Evolutionary conservation across 1,140 invertebrate genomes (phyloP).

Genomic region (Danaus melanippus): DNA sequence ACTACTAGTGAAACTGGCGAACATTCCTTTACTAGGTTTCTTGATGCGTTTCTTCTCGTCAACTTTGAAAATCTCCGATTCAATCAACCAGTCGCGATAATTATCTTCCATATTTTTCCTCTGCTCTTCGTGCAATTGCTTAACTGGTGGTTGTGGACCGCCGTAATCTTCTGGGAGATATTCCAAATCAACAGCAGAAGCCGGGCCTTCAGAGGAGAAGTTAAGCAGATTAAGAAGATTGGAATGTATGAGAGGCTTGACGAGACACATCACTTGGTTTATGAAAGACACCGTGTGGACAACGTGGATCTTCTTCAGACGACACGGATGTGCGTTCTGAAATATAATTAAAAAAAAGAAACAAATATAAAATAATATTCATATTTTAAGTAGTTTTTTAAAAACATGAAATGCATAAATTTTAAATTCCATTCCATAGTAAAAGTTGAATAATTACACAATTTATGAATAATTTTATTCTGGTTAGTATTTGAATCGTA

Average conservation of each 20-base stretch:
- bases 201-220: constrained; percentile 67
- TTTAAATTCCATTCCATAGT: too few relatives aligned
- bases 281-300: constrained; percentile 75
- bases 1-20: constrained; percentile 60
- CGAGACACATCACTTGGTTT: constrained; percentile 75
- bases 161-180: constrained; percentile 68
- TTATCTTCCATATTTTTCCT: constrained; percentile 63
- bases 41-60: constrained; percentile 69
- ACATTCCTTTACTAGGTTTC: constrained; percentile 66
- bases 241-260: constrained; percentile 74
- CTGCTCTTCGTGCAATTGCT: constrained; percentile 65
- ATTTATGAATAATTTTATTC: too few relatives aligned
- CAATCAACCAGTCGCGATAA: constrained; percentile 68
- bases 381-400: too few relatives aligned
- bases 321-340: constrained; percentile 74
- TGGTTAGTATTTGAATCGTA: too few relatives aligned
- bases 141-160: constrained; percentile 55
- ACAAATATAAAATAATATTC: neutral
- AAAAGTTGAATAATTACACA: too few relatives aligned
- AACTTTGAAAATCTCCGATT: constrained; percentile 62
- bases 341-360: constrained; percentile 29
- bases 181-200: constrained; percentile 59
- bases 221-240: constrained; percentile 72
- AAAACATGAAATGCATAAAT: too few relatives aligned
- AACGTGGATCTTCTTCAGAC: constrained; percentile 74